phyloP scores from a whole-genome alignment of 1,140 invertebrate genomes.

The Panonychus citri region DNA sequence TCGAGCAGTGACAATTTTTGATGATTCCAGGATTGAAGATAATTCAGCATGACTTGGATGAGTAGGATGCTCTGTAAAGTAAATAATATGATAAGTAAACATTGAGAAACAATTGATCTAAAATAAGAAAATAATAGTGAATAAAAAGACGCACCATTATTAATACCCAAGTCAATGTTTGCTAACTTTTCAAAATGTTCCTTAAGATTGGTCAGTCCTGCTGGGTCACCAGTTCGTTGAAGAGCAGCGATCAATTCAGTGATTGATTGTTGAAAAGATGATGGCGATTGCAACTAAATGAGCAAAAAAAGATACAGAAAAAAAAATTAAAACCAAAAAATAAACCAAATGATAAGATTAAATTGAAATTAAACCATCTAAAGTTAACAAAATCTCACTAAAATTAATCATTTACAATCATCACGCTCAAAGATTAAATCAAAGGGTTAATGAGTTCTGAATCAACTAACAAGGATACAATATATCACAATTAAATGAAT shows the following conservation, averaged over 20 bases:
- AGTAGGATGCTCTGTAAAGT: background rate
- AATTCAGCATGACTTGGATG: slow-evolving; percentile 5
- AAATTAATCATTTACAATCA: too few relatives aligned
- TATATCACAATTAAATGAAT: too few relatives aligned
- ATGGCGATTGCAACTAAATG: slow-evolving; percentile 55
- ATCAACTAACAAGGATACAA: too few relatives aligned
- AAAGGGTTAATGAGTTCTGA: too few relatives aligned
- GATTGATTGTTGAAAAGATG: slow-evolving; percentile 57
- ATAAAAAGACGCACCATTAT: slow-evolving; percentile 21
- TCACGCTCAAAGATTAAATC: too few relatives aligned
- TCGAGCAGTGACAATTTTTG: slow-evolving; percentile 1
- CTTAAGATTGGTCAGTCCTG: slow-evolving; percentile 37
- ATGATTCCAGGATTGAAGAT: background rate
- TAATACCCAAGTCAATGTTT: slow-evolving; percentile 50
- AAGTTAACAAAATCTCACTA: too few relatives aligned
- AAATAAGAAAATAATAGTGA: background rate
- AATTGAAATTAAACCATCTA: background rate
- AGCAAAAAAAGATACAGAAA: background rate
- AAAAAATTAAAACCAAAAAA: too few relatives aligned
- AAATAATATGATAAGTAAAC: background rate
- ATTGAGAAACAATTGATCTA: background rate
- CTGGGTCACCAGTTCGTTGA: slow-evolving; percentile 70
- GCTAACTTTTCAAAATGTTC: slow-evolving; percentile 62
- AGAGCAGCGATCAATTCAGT: slow-evolving; percentile 76
- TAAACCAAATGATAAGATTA: background rate